A percentile compares a stretch with the other conserved stretches of the same genome.
These are phyloP conservation scores for Eulimnadia texana DNA, from an alignment of 1,140 invertebrate genomes.

Conservation along the genomic window DNA sequence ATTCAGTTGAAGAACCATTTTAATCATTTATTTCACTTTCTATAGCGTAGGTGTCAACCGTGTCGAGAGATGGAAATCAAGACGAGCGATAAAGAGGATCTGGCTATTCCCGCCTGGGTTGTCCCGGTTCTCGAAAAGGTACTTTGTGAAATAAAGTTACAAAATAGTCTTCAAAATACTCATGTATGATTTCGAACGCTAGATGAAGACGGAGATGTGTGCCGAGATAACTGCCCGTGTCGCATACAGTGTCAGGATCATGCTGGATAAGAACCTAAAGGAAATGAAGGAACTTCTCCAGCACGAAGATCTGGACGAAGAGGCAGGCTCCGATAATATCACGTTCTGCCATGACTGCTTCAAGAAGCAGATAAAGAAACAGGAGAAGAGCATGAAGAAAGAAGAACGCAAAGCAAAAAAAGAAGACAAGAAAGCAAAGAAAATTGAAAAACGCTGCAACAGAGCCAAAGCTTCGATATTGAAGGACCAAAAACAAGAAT, in stretches of 20 bases:
- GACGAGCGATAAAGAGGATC: neutral
- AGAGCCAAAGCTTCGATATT: neutral
- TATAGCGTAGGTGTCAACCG: too few species aligned
- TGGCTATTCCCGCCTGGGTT: neutral
- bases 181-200: neutral
- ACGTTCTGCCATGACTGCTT: neutral
- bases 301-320: neutral
- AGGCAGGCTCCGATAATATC: neutral
- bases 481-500: neutral
- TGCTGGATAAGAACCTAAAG: conserved; percentile 3
- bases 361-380: neutral
- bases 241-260: conserved; percentile 9
- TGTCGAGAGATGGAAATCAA: too few species aligned
- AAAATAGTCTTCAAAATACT: neutral
- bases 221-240: conserved; percentile 10
- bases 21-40: too few species aligned
- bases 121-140: neutral
- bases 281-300: neutral
- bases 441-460: neutral
- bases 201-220: conserved; percentile 11
- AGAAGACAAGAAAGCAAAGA: neutral
- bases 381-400: neutral
- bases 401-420: neutral
- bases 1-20: too few species aligned
- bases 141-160: neutral